Evolutionary conservation across 2,888 invertebrate species (phyloP), one percentile per base, ranked within the genome.

Genomic region (Drosophila phalerata): DNA sequence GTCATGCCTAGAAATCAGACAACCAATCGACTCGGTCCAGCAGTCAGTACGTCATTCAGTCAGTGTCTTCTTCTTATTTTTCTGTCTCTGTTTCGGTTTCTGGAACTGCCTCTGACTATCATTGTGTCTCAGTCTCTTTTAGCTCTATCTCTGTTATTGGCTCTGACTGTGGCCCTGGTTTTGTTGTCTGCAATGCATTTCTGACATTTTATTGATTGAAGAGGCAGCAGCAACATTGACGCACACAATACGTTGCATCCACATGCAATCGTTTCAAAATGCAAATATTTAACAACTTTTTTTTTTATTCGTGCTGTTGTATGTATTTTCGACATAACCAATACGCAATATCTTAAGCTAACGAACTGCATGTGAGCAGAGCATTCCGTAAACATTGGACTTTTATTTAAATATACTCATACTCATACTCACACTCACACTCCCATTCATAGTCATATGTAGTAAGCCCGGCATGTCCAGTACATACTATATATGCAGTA

Each of bases 121-220:
- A 17, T 42, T 28, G 28, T 51, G 42, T 37, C 19, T 38, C 38
- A 47, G 28, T 30, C 38, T 56, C 11, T 3, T 40, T 3, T 43
- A 37, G 37, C 42, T 38, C 22, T 38, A 28, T 28, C 40, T 40
- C n/a, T n/a, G 43, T 22, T 48, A n/a, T 10, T 38, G 38, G 37
- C 34, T 49, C 37, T 19, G 49, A 40, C 52, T 52, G 43, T 62
- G 45, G 62, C 49, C 37, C 19, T 34, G 49, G 34, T 49, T 67
- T 53, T 67, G 70, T 57, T 85, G 79, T 70, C 67, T 69, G 83
- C 86, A 76, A 78, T 85, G 88, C 89, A 83, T 87, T 83, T 83
- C 87, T 83, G 83, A 87, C 87, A 88, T 89, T 83, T 83, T 88
- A 83, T 83, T 83, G 83, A 83, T 83, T 87, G 87, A 89, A 77